Conservation (phyloP, 1,140 invertebrate species). For the Leptopilina boulardi region DNA sequence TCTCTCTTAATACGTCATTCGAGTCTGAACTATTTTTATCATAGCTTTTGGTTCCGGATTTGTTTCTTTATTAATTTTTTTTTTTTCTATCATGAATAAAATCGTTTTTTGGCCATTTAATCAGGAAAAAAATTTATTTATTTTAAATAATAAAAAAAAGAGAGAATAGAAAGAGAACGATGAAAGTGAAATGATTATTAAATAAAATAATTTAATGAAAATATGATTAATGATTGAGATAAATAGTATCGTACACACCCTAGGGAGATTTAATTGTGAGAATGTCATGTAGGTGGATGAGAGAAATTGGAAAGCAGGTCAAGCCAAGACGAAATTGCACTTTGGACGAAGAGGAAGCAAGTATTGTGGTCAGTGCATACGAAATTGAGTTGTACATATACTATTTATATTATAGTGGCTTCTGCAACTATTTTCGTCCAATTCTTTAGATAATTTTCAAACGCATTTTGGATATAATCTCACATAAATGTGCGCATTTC, state of each 20-base stretch:
- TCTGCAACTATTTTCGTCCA: conserved; percentile 14
- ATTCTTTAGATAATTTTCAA: neutral
- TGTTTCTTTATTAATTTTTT: neutral
- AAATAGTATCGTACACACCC: neutral
- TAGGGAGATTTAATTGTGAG: conserved; percentile 38
- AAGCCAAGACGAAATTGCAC: conserved; percentile 31
- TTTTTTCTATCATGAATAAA: no score
- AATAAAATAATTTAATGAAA: neutral
- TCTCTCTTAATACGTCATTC: conserved; percentile 16
- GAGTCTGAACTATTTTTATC: conserved; percentile 17
- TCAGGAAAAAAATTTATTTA: no score
- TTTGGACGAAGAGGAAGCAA: conserved; percentile 38
- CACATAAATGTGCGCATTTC: neutral
- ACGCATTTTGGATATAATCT: neutral
- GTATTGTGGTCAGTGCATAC: conserved; percentile 34
- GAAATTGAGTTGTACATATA: conserved; percentile 32
- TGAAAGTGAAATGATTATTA: conserved; percentile 47
- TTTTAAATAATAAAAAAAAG: no score
- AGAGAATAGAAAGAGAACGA: no score
- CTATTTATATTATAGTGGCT: conserved; percentile 20
- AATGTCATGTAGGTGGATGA: conserved; percentile 52
- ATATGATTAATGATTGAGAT: neutral
- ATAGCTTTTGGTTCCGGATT: conserved; percentile 24
- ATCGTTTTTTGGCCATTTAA: no score
- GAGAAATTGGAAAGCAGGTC: conserved; percentile 62